These are phyloP conservation scores for Mesochorus sp. DNA, from an alignment of 2,888 invertebrate species.

Conservation along the genomic window DNA sequence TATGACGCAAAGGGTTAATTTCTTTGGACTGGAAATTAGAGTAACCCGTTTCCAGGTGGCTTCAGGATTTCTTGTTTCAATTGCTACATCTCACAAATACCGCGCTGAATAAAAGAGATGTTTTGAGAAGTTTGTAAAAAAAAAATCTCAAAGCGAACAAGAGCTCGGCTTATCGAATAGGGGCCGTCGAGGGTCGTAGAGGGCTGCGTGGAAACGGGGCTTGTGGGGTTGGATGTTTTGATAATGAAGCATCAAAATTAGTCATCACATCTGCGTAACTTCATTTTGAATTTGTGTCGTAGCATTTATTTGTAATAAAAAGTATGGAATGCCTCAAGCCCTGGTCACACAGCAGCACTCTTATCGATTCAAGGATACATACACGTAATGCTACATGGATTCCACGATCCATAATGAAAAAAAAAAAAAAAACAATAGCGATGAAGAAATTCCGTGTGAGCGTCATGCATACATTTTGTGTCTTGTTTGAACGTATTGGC, in stretches of 20 bases:
- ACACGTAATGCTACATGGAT: not conserved
- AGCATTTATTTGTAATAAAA: not conserved
- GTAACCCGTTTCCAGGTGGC: too few relatives aligned
- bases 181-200: too few relatives aligned
- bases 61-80: too few relatives aligned
- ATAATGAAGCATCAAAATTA: not conserved
- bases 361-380: not conserved
- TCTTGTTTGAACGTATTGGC: not conserved
- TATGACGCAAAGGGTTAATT: too few relatives aligned
- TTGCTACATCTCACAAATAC: too few relatives aligned
- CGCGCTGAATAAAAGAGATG: not conserved
- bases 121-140: conserved; percentile 24
- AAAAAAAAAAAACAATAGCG: not conserved
- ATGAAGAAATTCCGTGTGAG: not conserved
- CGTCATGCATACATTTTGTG: not conserved
- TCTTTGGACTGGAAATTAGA: too few relatives aligned
- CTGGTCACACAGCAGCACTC: conserved; percentile 52
- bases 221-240: not conserved
- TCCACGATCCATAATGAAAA: conserved; percentile 20
- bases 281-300: not conserved
- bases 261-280: not conserved
- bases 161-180: conserved; percentile 12
- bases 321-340: conserved; percentile 18
- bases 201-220: conserved; percentile 56
- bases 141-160: conserved; percentile 41